Percentiles rank a stretch among this genome's conserved stretches.
phyloP scores from a whole-genome alignment of 2,888 invertebrate genomes.

The Drosophila diplacantha region DNA sequence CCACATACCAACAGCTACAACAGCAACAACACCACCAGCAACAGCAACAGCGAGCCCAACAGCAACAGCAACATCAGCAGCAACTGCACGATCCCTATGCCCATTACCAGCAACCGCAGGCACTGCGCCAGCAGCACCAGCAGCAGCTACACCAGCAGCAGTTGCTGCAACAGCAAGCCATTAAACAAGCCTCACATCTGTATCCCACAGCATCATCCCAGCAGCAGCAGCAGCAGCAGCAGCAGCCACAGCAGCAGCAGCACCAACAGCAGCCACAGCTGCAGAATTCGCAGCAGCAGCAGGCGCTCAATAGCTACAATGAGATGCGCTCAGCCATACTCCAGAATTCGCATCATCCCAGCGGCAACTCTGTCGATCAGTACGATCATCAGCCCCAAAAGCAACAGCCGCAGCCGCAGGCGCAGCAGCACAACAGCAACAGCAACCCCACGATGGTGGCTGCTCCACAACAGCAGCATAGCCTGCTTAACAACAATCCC shows the following conservation, averaged over 20 bases:
- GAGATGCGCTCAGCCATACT: slow-evolving; percentile 76
- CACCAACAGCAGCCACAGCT: slow-evolving; percentile 73
- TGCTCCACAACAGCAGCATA: slow-evolving; percentile 40
- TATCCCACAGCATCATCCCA: slow-evolving; percentile 73
- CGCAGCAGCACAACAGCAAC: slow-evolving; percentile 41
- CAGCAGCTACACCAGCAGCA: slow-evolving; percentile 63
- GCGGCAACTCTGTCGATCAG: slow-evolving; percentile 67
- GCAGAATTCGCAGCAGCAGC: slow-evolving; percentile 62
- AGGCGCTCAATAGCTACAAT: slow-evolving; percentile 71
- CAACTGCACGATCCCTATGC: slow-evolving; percentile 61
- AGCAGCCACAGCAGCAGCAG: slow-evolving; percentile 61
- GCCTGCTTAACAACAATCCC: slow-evolving; percentile 44
- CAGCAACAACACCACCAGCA: slow-evolving; percentile 66
- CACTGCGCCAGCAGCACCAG: slow-evolving; percentile 67
- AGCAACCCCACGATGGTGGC: slow-evolving; percentile 45
- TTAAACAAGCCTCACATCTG: slow-evolving; percentile 77
- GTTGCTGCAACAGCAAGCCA: slow-evolving; percentile 66
- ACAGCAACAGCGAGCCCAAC: slow-evolving; percentile 58
- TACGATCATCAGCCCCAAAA: slow-evolving; percentile 33
- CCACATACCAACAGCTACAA: slow-evolving; percentile 74
- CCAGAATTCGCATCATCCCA: slow-evolving; percentile 77
- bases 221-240: slow-evolving; percentile 55
- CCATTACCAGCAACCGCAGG: slow-evolving; percentile 64
- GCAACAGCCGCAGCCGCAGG: slow-evolving; percentile 28
- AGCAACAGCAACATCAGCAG: slow-evolving; percentile 52